Conservation (phyloP, 2,888 invertebrate genomes). For the Dusona sp. region DNA sequence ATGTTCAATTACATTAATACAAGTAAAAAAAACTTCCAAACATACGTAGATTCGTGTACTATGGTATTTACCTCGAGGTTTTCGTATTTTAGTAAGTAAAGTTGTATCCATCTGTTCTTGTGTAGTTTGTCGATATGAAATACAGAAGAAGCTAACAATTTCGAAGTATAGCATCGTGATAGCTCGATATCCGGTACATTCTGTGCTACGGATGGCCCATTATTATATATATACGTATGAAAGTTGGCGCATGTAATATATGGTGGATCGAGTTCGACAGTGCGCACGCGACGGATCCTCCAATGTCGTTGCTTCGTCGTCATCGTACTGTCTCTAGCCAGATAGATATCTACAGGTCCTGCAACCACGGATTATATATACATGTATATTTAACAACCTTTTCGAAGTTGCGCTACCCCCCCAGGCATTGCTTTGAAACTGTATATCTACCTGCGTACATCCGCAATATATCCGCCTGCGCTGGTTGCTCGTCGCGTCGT, state of each 20-base stretch:
- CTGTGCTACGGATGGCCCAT: background rate
- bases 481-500: constrained; percentile 46
- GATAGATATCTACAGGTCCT: constrained; percentile 11
- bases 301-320: constrained; percentile 56
- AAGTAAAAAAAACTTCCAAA: background rate
- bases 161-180: background rate
- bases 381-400: constrained; percentile 19
- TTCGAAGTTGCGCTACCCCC: constrained; percentile 23
- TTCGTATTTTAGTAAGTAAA: background rate
- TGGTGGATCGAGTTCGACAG: constrained; percentile 30
- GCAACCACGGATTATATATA: constrained; percentile 16
- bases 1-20: background rate
- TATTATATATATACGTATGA: background rate
- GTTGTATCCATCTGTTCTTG: background rate
- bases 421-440: constrained; percentile 55
- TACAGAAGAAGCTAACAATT: background rate
- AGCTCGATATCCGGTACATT: constrained; percentile 9
- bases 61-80: background rate
- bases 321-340: constrained; percentile 29
- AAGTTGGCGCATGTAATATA: background rate
- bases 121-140: background rate
- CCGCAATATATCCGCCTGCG: constrained; percentile 32
- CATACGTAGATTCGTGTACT: background rate
- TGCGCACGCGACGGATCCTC: constrained; percentile 61
- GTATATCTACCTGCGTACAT: constrained; percentile 59